Percentiles rank a stretch among this genome's conserved stretches.
Conservation (phyloP, 2,797 vertebrate genomes). For the Diglossa cyanea region DNA sequence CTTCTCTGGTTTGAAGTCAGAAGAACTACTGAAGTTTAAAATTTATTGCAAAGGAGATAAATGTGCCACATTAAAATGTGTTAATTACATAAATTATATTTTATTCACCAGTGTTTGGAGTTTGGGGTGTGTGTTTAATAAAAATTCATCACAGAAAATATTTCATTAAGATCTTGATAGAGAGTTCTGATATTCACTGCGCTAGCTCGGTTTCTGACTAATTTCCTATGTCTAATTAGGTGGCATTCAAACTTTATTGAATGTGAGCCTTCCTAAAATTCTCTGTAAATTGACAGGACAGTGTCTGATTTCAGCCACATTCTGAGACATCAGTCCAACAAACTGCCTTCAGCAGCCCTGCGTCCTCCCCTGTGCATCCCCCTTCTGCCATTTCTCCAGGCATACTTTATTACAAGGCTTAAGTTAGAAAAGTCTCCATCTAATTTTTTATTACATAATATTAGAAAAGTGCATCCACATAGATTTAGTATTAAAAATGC, state of each 20-base stretch:
- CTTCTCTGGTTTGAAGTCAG: background rate
- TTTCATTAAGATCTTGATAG: background rate
- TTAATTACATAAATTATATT: background rate
- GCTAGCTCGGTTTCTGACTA: background rate
- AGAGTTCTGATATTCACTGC: background rate
- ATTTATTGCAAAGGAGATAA: background rate
- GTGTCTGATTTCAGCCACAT: background rate
- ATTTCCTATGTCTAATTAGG: background rate
- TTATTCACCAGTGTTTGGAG: background rate
- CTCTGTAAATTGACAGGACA: background rate
- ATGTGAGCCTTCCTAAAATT: background rate
- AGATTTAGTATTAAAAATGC: slow-evolving; percentile 25
- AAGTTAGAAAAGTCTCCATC: slow-evolving; percentile 40
- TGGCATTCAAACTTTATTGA: background rate
- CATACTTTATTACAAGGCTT: slow-evolving; percentile 27
- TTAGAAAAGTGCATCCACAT: slow-evolving; percentile 3
- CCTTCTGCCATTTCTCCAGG: slow-evolving; percentile 11
- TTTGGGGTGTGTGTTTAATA: background rate
- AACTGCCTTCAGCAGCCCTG: background rate
- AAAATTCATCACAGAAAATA: background rate
- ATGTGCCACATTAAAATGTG: background rate
- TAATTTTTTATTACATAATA: slow-evolving; percentile 47
- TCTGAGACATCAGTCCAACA: background rate
- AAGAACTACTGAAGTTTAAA: background rate
- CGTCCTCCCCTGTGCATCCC: background rate